Evolutionary conservation across 2,888 invertebrate species (phyloP), one percentile per base, ranked within the genome.

Genomic region (Ptychoptera contaminata): DNA sequence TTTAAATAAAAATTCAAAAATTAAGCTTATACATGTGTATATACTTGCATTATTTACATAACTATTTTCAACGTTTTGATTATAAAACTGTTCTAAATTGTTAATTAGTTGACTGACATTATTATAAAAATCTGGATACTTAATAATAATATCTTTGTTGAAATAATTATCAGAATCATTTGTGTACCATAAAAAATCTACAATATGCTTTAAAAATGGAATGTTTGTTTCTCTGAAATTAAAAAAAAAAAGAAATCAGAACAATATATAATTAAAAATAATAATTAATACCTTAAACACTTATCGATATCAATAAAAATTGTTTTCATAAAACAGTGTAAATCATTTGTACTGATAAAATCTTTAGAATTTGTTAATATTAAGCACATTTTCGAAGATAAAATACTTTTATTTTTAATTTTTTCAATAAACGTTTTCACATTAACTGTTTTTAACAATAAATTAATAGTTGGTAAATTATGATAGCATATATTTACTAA

Each of bases 401-500:
- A 43, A 40, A 62, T 55, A 15, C 63, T 63, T 44, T 54, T 60
- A 31, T 54, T 52, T 41, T 58, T 58, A 35, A 64, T 63, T 42
- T 58, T 56, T 0, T 56, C 50, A 30, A 59, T 59, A 32, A 63
- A 64, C 30, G 53, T 57, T 9, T 62, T 59, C 8, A 60, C 56
- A 44, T 84, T 80, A 1, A 83, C 75, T 6, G 76, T 76, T 48
- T 80, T 72, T 68, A 82, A 74, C 29, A 86, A 65, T 0, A 79
- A 73, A 55, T 83, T 81, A 36, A 83, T 71, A 0, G 81, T 82
- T 1, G 82, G 77, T 46, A 80, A 63, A 60, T 86, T 86, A 51
- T 79, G 81, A 56, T 83, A 82, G 59, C 84, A 85, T 3, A 86
- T 63, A 66, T 86, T 86, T 1, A 83, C 81, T 1, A 86, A 61